Base-by-base conservation (phyloP, 2,113 vertebrate genomes). In the Arizona elegans region DNA sequence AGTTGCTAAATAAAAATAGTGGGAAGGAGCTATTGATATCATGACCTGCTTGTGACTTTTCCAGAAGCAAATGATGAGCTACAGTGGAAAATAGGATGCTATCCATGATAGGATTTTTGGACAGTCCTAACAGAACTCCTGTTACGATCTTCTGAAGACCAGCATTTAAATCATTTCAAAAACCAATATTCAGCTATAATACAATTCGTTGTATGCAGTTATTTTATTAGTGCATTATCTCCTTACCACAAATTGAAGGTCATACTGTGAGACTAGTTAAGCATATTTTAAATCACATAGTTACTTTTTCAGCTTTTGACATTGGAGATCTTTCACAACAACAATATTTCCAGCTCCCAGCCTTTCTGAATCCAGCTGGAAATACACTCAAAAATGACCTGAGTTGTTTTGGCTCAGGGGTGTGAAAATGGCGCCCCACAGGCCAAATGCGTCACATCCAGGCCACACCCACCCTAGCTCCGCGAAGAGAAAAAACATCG, bases 401-500 rank as follows among this genome's bases (percentile, higher is more conserved):
- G 33, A 8, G 75, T 43, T 81, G 75, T 43, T 81, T 59, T 59
- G 23, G 24, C 58, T 59, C 58, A 9, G 23, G 21, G 58, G 23
- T 59, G 24, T 59, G 23, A 59, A 59, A 59, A 8, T 26, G 58
- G 58, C 23, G 9, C 5, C 55, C 55, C 5, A 4, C 5, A 0
- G 55, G 55, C 55, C 17, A 56, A 17, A 56, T 56, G 55, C 5
- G 1, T 59, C 8, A 59, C 0, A 3, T 8, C 0, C 3, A 59
- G 8, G 58, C 24, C 58, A 26, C 3, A 2, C 23, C 58, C 58
- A 59, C 3, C 8, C 58, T 2, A 59, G 58, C 23, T 26, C 23
- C 24, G 0, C 8, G 3, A 59, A 59, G 58, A 23, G 8, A 8
- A 24, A 3, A 59, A 59, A 59, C 2, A 1, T 59, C 2, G 0